phyloP scores from a whole-genome alignment of 2,797 vertebrate genomes.

The Leptatherina wallacei region DNA sequence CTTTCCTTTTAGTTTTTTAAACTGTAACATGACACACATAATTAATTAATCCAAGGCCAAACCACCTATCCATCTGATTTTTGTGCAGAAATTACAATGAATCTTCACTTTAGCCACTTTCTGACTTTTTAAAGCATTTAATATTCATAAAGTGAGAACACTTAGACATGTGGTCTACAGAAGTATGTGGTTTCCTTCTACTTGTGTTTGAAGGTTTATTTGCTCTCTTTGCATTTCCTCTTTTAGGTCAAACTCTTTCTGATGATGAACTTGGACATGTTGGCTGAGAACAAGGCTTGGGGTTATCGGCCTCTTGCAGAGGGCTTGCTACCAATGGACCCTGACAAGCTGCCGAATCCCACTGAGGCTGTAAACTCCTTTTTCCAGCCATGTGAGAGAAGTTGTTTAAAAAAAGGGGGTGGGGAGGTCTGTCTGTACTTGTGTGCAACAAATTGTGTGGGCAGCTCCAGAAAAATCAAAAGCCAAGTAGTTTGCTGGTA shows the following conservation, averaged over 20 bases:
- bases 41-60: neutral
- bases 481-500: neutral
- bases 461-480: neutral
- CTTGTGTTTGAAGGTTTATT: constrained; percentile 21
- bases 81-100: neutral
- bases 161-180: neutral
- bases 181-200: neutral
- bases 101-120: constrained; percentile 2
- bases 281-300: constrained; percentile 44
- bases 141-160: constrained; percentile 23
- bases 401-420: constrained; percentile 45
- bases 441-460: neutral
- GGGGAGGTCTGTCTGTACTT: constrained; percentile 3
- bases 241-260: constrained; percentile 33
- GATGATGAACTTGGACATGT: constrained; percentile 58
- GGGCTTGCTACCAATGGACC: constrained; percentile 40
- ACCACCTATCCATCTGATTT: neutral
- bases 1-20: neutral
- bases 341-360: constrained; percentile 55
- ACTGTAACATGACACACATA: neutral
- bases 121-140: neutral
- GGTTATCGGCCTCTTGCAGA: constrained; percentile 54
- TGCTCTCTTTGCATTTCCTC: constrained; percentile 49
- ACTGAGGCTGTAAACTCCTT: constrained; percentile 39
- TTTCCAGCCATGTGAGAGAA: constrained; percentile 27